Percentiles rank a stretch among this genome's conserved stretches.
Conservation (phyloP, 1,140 invertebrate species). For the Achatina immaculata region DNA sequence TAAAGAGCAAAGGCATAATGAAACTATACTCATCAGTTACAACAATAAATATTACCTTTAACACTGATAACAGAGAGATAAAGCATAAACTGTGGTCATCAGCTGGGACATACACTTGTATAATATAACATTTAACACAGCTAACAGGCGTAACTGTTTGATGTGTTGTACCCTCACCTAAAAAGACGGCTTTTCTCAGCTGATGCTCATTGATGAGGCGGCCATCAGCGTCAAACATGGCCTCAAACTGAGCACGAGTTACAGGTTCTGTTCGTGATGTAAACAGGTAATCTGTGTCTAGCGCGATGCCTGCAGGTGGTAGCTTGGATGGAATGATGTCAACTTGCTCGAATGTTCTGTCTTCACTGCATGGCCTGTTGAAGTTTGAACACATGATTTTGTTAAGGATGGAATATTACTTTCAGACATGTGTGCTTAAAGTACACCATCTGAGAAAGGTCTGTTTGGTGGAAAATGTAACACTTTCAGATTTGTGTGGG, state of each 20-base stretch:
- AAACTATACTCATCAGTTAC: too few species aligned
- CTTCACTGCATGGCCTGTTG: constrained; percentile 49
- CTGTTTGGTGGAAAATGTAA: neutral
- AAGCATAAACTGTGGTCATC: too few species aligned
- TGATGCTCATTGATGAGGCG: constrained; percentile 65
- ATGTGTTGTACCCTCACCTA: too few species aligned
- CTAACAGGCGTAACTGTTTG: too few species aligned
- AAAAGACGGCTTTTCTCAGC: constrained; percentile 63
- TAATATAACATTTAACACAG: too few species aligned
- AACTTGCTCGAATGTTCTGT: constrained; percentile 58
- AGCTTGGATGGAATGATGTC: constrained; percentile 44
- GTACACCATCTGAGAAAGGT: neutral
- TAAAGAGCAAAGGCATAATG: too few species aligned
- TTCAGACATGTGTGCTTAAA: neutral
- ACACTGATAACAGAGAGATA: too few species aligned
- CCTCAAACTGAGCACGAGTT: constrained; percentile 49
- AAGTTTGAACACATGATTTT: neutral
- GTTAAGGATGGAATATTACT: neutral
- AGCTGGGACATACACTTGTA: too few species aligned
- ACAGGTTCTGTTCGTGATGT: constrained; percentile 52
- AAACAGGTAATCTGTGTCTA: constrained; percentile 41
- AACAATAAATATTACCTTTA: too few species aligned
- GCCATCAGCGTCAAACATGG: constrained; percentile 64
- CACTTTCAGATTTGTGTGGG: too few species aligned
- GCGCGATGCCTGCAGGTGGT: constrained; percentile 23